Evolutionary conservation across 2,888 invertebrate species (phyloP).

Genomic region (Dimorphilus gyrociliatus): DNA sequence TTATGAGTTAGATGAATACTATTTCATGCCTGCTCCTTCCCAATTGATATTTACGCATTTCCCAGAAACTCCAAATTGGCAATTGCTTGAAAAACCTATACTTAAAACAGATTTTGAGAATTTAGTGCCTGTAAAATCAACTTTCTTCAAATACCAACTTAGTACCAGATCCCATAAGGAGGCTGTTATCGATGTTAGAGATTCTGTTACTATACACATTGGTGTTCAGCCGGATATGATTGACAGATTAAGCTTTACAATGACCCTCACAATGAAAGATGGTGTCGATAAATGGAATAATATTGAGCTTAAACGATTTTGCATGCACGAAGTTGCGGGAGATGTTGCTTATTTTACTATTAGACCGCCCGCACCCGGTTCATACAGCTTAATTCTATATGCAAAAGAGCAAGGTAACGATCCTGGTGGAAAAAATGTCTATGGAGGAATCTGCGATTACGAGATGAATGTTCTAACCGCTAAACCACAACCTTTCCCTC

Average conservation of each 20-base stretch:
- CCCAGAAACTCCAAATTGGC: constrained; percentile 36
- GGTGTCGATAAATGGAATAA: constrained; percentile 23
- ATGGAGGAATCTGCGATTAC: constrained; percentile 37
- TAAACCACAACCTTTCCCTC: constrained; percentile 30
- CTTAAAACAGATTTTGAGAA: constrained; percentile 34
- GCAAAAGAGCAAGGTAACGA: constrained; percentile 33
- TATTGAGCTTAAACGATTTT: constrained; percentile 7
- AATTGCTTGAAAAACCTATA: constrained; percentile 29
- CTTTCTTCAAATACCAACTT: constrained; percentile 37
- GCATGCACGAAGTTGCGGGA: constrained; percentile 34
- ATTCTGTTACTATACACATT: constrained; percentile 29
- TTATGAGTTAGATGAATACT: constrained; percentile 36
- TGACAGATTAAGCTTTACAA: constrained; percentile 32
- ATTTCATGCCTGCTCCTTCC: constrained; percentile 36
- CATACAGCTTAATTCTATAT: constrained; percentile 35
- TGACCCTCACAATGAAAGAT: constrained; percentile 31
- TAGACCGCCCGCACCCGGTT: constrained; percentile 28
- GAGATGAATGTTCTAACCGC: constrained; percentile 27
- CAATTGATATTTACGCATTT: constrained; percentile 38
- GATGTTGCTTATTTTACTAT: constrained; percentile 34
- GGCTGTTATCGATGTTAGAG: constrained; percentile 30
- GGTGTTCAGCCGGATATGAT: constrained; percentile 28
- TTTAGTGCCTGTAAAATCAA: constrained; percentile 37
- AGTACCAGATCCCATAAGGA: constrained; percentile 36
- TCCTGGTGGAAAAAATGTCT: constrained; percentile 35